Evolutionary conservation across 2,113 vertebrate species (phyloP), one percentile per base, ranked within the genome.

Genomic region (Neogale vison): DNA sequence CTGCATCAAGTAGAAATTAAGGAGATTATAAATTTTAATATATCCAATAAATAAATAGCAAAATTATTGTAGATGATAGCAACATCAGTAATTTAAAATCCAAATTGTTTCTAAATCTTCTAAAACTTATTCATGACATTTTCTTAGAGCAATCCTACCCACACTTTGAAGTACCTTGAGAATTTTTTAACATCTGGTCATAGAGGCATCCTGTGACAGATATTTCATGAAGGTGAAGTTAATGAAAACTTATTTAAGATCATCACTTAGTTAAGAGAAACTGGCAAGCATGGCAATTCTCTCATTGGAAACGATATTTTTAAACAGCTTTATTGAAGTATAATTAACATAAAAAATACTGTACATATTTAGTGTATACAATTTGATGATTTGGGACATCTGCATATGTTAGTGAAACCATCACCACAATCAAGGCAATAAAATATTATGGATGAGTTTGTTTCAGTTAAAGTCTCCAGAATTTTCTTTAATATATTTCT

Each of bases 241-340:
- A 85, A 79, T 85, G 65, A 85, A 31, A 88, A 31, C 71, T 83
- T 77, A 67, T 94, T 94, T 96, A 80, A 71, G n/a, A 81, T 84
- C 23, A 34, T 42, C 52, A 47, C 36, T 80, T 90, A 45, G 72
- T 80, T 71, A 50, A 57, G 80, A 80, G 42, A 90, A 93, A 85
- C 72, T 80, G 65, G 79, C 55, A 93, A 95, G 80, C 20, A 80
- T 57, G 47, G 23, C 61, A 72, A 50, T 10, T 93, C 39, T 74
- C 61, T 72, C 23, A 72, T 36, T 18, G 83, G 69, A 85, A 93
- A 72, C 80, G 31, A 90, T 84, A 29, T 85, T 85, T 90, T 72
- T 52, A 61, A 34, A 34, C 11, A 76, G 45, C 9, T 90, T 65
- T 55, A 34, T 15, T 23, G 17, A 77, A 83, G 45, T 61, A 55